Evolutionary conservation across 2,888 invertebrate species (phyloP), one percentile per base, ranked within the genome.

Genomic region (Copidosoma aretas): DNA sequence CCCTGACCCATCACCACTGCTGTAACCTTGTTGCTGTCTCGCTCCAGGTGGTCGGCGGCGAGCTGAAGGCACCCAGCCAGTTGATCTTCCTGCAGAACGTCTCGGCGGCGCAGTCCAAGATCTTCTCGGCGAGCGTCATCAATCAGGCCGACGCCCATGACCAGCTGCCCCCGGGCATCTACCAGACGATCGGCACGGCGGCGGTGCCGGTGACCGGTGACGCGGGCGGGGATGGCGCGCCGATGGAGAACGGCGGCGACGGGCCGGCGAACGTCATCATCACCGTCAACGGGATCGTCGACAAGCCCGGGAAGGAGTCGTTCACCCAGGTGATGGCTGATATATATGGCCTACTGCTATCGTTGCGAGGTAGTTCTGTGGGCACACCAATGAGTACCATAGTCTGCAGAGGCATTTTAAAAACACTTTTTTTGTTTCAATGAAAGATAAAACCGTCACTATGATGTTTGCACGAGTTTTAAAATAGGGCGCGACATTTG

Each of bases 21-120:
- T n/a, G n/a, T n/a, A n/a, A n/a, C n/a, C n/a, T n/a, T n/a, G n/a
- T n/a, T n/a, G n/a, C n/a, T n/a, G n/a, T n/a, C n/a, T n/a, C n/a
- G n/a, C n/a, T n/a, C 24, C 41, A 70, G 57, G 64, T 22, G 12
- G 12, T 22, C 1, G 54, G 41, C 1, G 5, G 14, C 1, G 67
- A 64, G 5, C 51, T 63, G 15, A 72, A 66, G n/a, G 51, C 58
- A 5, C 59, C 70, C 0, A 57, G 63, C n/a, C 72, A 69, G 19
- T 68, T 73, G 15, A 73, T 74, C 19, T 70, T 73, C 19, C 21
- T 73, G 41, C 73, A 74, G 24, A 73, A 71, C 57, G 54, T 74
- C 1, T 15, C 39, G 12, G n/a, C 41, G 15, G 19, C 68, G 1
- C 68, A 68, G 39, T 25, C 70, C 1, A 64, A 75, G n/a, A 61